These are phyloP conservation scores for Cygnus olor DNA, from an alignment of 2,797 vertebrate species.

Conservation along the genomic window DNA sequence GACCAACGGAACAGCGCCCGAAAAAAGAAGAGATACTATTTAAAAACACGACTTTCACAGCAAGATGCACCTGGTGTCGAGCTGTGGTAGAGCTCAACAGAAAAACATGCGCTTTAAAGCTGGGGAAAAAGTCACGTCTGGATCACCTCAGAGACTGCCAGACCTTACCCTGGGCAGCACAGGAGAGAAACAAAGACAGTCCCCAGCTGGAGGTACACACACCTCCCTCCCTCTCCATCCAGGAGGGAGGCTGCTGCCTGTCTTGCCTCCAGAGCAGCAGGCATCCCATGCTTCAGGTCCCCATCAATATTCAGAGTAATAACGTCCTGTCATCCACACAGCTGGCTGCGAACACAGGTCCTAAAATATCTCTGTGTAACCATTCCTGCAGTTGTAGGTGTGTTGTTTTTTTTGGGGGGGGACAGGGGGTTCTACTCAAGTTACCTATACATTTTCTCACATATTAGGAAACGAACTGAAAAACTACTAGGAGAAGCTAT, in stretches of 20 bases:
- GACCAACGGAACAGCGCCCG: background rate
- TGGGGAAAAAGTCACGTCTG: background rate
- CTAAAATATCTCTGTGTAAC: background rate
- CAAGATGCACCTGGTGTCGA: background rate
- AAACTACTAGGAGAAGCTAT: background rate
- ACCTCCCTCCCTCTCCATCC: background rate
- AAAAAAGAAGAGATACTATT: background rate
- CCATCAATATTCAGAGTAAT: background rate
- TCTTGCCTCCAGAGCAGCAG: accelerated
- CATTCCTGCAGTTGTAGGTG: background rate
- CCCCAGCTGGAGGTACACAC: background rate
- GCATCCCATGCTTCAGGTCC: background rate
- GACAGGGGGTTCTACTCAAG: background rate
- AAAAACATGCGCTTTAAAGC: background rate
- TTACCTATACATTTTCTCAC: background rate
- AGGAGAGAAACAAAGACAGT: background rate
- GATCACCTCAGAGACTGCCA: background rate
- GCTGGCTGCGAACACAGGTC: background rate
- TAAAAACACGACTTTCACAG: background rate
- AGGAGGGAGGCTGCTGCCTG: background rate
- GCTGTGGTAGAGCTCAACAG: background rate
- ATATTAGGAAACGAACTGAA: background rate
- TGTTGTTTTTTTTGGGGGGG: background rate
- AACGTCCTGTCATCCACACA: background rate
- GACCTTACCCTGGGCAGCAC: accelerated